phyloP scores from a whole-genome alignment of 2,888 invertebrate genomes.

The Cremastobaeus sp. region DNA sequence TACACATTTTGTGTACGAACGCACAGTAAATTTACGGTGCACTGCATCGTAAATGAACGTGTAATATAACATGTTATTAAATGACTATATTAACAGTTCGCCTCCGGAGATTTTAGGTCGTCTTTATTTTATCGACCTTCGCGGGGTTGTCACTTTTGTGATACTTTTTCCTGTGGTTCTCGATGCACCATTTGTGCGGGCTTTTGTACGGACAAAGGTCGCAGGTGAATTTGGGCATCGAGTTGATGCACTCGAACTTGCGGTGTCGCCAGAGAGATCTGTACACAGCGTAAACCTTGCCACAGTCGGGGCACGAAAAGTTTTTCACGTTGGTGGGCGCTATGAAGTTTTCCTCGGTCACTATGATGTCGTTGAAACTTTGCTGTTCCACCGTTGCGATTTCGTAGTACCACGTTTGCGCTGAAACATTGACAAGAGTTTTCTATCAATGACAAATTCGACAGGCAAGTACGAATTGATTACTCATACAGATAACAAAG shows the following conservation, averaged over 20 bases:
- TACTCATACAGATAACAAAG: too few relatives aligned
- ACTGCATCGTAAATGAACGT: too few relatives aligned
- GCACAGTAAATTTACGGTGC: too few relatives aligned
- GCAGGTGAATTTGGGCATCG: conserved; percentile 70
- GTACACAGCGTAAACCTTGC: conserved; percentile 70
- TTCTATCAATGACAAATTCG: conserved; percentile 11
- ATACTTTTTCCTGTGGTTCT: conserved; percentile 71
- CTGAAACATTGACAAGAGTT: conserved; percentile 37
- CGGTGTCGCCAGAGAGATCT: conserved; percentile 74
- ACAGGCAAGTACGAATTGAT: too few relatives aligned
- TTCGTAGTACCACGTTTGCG: conserved; percentile 34
- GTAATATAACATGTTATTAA: too few relatives aligned
- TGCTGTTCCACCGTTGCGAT: conserved; percentile 5
- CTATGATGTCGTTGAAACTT: conserved; percentile 4
- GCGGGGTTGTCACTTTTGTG: conserved; percentile 51
- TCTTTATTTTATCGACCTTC: conserved; percentile 16
- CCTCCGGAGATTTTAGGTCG: neutral
- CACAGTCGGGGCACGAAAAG: conserved; percentile 71
- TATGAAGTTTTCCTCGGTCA: conserved; percentile 8
- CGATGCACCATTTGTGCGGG: conserved; percentile 74
- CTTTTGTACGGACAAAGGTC: conserved; percentile 70
- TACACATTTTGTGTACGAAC: too few relatives aligned
- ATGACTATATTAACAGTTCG: too few relatives aligned
- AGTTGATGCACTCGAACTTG: conserved; percentile 74
- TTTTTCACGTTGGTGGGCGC: conserved; percentile 51